Base-by-base conservation (phyloP, 2,113 vertebrate species). In the Cacatua alba region DNA sequence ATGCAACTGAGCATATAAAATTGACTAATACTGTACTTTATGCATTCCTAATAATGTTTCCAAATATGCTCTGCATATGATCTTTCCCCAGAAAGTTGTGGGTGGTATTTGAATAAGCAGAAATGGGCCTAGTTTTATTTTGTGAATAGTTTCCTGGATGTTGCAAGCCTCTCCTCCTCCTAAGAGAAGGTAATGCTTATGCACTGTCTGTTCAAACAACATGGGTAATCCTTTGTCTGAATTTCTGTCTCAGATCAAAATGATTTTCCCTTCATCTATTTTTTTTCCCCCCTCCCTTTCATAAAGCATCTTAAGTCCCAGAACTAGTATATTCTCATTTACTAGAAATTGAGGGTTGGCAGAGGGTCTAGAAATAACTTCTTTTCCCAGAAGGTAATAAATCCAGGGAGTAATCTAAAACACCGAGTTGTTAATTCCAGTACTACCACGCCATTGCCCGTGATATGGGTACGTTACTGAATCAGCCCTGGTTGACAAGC, bases 11-110 rank as follows among this genome's bases (percentile, higher is more conserved):
- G 98, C 98, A 98, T 98, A 98, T 98, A 98, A 98, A 98, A 98
- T 98, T 99, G 98, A 99, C 98, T 98, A 98, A 98, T 98, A 98
- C 97, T 98, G 97, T 98, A 98, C 98, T 98, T 98, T 98, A 98
- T 98, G 98, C 98, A 98, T 98, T 97, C 98, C 98, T 98, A 98
- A 98, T 98, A 98, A 98, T 97, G 98, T 97, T 98, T 98, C 98
- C 97, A 98, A 98, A 98, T 98, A 98, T 96, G 95, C 97, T 97
- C 88, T 95, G 98, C 95, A 96, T 98, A 98, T 97, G 98, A 97
- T 98, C 97, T 97, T 98, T 97, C 96, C 93, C 95, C 93, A 97
- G 97, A 98, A 98, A 98, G 95, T 98, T 98, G 98, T 97, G 97
- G 97, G 97, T 98, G 97, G 97, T 97, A 98, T 98, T 98, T 97